Evolutionary conservation across 2,888 invertebrate genomes (phyloP), one percentile per base, ranked within the genome.

Genomic region (Folsomia manolachei): DNA sequence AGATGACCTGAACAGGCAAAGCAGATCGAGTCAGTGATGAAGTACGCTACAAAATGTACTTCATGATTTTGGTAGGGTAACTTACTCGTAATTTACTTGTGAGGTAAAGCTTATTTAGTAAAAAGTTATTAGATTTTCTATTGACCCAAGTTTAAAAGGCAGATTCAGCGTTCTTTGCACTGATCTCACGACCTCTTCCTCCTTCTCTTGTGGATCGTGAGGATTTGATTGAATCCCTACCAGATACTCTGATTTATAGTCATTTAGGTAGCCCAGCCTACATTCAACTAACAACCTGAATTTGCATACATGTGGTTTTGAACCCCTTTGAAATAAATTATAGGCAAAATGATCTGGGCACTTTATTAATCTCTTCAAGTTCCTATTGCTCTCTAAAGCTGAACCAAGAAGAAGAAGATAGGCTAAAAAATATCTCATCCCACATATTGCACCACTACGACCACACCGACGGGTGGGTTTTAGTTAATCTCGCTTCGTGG

Each of bases 141-240:
- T n/a, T n/a, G n/a, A n/a, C n/a, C n/a, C n/a, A n/a, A n/a, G n/a
- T n/a, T n/a, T n/a, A n/a, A n/a, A n/a, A n/a, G n/a, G n/a, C n/a
- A n/a, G n/a, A n/a, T n/a, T n/a, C n/a, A n/a, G n/a, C n/a, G n/a
- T n/a, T n/a, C n/a, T n/a, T n/a, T n/a, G n/a, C n/a, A n/a, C 74
- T 63, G 71, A 74, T 69, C 70, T 77, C 77, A 77, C 77, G 77
- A 77, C 69, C 72, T 77, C 71, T 73, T 75, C 73, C 77, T 77
- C 77, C 77, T 77, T 67, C 71, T 51, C 19, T 18, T 18, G 21
- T 56, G 69, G 74, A 72, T 77, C 77, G 77, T 77, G 77, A 77
- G 77, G 64, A 52, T 77, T 77, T 77, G 77, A 77, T 77, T 77
- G 77, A 77, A 77, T 77, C 73, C 75, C 75, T 75, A 67, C 72